A percentile compares a stretch with the other conserved stretches of the same genome.
Evolutionary conservation across 2,113 vertebrate genomes (phyloP).

Genomic region (Rhea pennata): DNA sequence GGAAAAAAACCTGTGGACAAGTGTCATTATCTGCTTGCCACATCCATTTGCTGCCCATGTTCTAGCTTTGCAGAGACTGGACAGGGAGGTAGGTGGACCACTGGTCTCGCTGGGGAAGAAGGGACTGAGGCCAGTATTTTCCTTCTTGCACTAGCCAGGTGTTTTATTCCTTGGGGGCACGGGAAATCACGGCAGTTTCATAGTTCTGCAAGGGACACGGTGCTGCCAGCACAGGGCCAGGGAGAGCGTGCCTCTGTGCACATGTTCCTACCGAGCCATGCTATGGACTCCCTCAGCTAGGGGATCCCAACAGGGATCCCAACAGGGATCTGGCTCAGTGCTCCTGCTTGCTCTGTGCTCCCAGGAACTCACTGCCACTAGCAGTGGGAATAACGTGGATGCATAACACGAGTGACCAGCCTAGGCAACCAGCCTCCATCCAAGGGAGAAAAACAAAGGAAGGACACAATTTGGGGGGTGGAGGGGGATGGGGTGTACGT

Average conservation of each 20-base stretch:
- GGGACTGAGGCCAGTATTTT: background rate
- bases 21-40: background rate
- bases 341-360: background rate
- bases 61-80: accelerated
- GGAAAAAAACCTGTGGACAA: background rate
- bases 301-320: too few relatives aligned
- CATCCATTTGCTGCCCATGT: background rate
- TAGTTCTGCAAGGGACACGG: background rate
- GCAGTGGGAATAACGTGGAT: background rate
- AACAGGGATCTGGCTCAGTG: background rate
- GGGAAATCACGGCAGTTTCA: background rate
- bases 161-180: background rate
- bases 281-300: accelerated
- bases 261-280: accelerated
- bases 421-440: background rate
- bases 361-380: background rate
- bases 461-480: background rate
- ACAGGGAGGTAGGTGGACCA: background rate
- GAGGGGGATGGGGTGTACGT: accelerated
- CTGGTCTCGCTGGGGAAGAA: background rate
- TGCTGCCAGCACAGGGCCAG: background rate
- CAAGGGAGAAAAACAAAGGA: background rate
- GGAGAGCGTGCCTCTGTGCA: background rate
- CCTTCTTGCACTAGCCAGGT: slow-evolving; percentile 1
- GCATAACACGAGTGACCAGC: background rate